Conservation (phyloP, 2,797 vertebrate genomes). For the Heteromormyrus szaboi region DNA sequence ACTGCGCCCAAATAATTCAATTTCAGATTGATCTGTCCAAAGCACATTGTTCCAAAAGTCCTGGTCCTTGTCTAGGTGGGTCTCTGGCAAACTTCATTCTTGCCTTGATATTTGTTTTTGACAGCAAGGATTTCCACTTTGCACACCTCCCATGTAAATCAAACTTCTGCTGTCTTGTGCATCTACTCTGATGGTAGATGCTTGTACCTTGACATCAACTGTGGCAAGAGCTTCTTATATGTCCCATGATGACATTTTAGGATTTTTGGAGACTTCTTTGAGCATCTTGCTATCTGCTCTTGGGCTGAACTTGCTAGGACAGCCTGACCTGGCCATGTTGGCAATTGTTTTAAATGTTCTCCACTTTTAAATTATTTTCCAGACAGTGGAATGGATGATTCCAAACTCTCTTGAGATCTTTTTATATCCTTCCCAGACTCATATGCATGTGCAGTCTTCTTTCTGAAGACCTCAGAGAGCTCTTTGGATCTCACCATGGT, state of each 20-base stretch:
- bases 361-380: neutral
- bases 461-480: neutral
- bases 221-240: neutral
- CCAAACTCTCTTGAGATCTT: neutral
- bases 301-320: neutral
- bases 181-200: neutral
- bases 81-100: neutral
- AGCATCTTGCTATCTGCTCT: neutral
- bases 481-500: neutral
- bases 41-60: neutral
- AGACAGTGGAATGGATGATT: neutral
- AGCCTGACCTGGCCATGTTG: neutral
- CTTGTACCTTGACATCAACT: neutral
- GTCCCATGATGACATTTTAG: neutral
- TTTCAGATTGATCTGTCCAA: neutral
- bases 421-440: neutral
- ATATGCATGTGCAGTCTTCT: neutral
- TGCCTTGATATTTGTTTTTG: neutral
- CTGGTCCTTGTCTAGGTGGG: neutral
- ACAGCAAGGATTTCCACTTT: neutral
- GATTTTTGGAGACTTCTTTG: neutral
- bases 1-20: neutral
- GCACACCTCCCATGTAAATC: neutral
- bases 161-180: neutral
- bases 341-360: neutral